Evolutionary conservation across 37 sponge, comb jelly and placozoan genomes (phyloP).

Genomic region (Tethya wilhelma): DNA sequence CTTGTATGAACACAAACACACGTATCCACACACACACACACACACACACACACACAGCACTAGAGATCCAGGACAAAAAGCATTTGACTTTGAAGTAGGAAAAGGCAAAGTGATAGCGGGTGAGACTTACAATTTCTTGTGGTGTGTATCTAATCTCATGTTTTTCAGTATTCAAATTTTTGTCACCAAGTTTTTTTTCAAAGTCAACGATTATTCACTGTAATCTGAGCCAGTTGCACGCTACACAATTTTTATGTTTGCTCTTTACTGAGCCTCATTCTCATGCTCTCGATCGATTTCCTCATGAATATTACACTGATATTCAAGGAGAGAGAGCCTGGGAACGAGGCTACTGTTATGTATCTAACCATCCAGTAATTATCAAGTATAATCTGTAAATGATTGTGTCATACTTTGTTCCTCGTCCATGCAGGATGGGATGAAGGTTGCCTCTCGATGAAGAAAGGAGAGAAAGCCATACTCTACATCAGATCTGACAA

Average conservation of each 20-base stretch:
- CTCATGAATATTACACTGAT: not conserved
- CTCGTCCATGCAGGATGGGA: conserved; percentile 78
- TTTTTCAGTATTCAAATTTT: not conserved
- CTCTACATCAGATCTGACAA: conserved; percentile 64
- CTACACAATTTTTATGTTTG: too few species aligned
- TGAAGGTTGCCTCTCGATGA: conserved; percentile 86
- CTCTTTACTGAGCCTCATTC: too few species aligned
- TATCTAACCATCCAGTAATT: not conserved
- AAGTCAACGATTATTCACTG: too few species aligned
- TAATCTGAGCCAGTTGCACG: too few species aligned
- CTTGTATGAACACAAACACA: not conserved
- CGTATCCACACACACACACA: too few species aligned
- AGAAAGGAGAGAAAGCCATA: conserved; percentile 67
- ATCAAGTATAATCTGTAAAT: not conserved
- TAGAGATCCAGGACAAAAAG: conserved; percentile 68
- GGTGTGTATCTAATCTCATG: not conserved
- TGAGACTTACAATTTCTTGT: not conserved
- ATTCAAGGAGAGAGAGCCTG: not conserved
- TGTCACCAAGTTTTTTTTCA: too few species aligned
- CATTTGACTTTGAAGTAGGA: conserved; percentile 83
- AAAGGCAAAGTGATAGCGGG: conserved; percentile 76
- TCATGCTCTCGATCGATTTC: too few species aligned
- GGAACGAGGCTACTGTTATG: not conserved
- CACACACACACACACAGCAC: too few species aligned
- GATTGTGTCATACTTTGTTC: not conserved